These are phyloP conservation scores for Mya arenaria DNA, from an alignment of 1,140 invertebrate species.

Conservation along the genomic window DNA sequence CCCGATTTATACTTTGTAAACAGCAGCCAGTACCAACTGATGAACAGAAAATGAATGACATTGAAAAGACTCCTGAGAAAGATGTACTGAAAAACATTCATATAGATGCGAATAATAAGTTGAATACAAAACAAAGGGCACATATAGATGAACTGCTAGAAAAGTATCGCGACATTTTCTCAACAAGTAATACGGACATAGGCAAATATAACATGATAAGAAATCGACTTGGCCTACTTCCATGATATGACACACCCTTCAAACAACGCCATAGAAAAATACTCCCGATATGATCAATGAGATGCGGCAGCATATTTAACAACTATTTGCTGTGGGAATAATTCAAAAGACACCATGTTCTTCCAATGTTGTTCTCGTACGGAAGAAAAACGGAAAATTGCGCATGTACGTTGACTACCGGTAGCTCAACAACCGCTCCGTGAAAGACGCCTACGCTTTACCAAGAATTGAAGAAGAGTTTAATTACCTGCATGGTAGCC, in stretches of 20 bases:
- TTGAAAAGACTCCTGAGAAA: no score
- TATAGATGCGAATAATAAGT: no score
- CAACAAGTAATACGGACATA: conserved; percentile 7
- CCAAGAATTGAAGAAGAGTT: not conserved
- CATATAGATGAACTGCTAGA: no score
- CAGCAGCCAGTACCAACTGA: conserved; percentile 22
- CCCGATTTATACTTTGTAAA: conserved; percentile 45
- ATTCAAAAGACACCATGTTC: conserved; percentile 10
- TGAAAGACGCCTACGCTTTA: not conserved
- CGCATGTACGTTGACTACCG: not conserved
- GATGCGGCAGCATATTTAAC: not conserved
- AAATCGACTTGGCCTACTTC: conserved; percentile 14
- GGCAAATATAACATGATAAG: not conserved
- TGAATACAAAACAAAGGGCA: no score
- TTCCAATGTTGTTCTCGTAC: not conserved
- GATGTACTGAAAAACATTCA: no score
- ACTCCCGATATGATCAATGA: not conserved
- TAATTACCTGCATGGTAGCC: not conserved
- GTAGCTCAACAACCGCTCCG: not conserved
- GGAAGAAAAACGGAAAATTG: not conserved
- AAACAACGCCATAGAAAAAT: conserved; percentile 33
- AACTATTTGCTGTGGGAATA: conserved; percentile 13
- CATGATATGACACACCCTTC: conserved; percentile 4
- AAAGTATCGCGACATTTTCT: no score
- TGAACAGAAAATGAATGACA: no score